phyloP scores from a whole-genome alignment of 2,113 vertebrate genomes.

The Tragelaphus strepsiceros region DNA sequence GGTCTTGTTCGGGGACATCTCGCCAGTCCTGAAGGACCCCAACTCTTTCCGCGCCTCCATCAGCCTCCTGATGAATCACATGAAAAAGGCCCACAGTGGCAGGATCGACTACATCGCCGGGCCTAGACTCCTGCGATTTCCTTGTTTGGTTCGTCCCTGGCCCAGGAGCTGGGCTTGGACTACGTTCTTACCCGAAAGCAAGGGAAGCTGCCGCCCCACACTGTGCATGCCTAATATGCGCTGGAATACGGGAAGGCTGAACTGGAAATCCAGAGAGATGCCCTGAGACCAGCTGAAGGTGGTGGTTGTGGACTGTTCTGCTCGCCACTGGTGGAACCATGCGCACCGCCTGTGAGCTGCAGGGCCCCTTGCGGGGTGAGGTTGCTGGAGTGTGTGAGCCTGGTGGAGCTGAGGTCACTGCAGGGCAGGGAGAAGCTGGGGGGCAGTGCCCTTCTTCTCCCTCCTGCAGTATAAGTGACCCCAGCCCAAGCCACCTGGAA shows the following conservation, averaged over 20 bases:
- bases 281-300: slow-evolving; percentile 85
- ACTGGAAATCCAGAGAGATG: slow-evolving; percentile 88
- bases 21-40: slow-evolving; percentile 89
- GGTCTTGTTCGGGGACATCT: slow-evolving; percentile 85
- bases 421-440: slow-evolving; percentile 81
- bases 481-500: not conserved
- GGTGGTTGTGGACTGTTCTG: slow-evolving; percentile 89
- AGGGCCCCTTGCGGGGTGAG: slow-evolving; percentile 81
- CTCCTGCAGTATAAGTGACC: slow-evolving; percentile 86
- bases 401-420: slow-evolving; percentile 86
- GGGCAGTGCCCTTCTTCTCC: slow-evolving; percentile 76
- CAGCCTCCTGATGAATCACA: slow-evolving; percentile 87
- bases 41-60: slow-evolving; percentile 81
- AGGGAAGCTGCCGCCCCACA: slow-evolving; percentile 92
- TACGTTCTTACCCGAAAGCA: slow-evolving; percentile 89
- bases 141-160: slow-evolving; percentile 91
- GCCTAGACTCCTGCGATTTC: slow-evolving; percentile 93
- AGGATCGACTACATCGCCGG: slow-evolving; percentile 82
- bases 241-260: slow-evolving; percentile 93
- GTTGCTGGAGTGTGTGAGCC: slow-evolving; percentile 87
- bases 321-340: slow-evolving; percentile 94
- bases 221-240: slow-evolving; percentile 78
- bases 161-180: slow-evolving; percentile 90
- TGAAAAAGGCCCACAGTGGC: slow-evolving; percentile 72
- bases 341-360: slow-evolving; percentile 85